These are phyloP conservation scores for Oasisia sp. DNA, from an alignment of 2,888 invertebrate genomes.

Conservation along the genomic window DNA sequence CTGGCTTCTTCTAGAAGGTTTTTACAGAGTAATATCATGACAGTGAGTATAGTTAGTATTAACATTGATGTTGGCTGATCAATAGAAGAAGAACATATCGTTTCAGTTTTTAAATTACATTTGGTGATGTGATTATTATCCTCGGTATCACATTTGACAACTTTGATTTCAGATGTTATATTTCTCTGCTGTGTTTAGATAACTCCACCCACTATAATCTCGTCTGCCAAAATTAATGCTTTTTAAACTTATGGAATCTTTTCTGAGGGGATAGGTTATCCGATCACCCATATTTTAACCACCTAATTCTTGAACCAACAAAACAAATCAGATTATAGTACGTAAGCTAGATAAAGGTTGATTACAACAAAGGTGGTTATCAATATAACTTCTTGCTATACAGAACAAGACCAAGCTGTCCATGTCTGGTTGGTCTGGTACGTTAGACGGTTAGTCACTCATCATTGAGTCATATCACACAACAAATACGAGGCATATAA, in stretches of 20 bases:
- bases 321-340: background rate
- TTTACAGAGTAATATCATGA: background rate
- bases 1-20: no score
- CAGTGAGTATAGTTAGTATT: background rate
- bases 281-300: background rate
- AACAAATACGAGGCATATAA: background rate
- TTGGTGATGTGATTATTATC: background rate
- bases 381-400: background rate
- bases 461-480: no score
- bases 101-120: background rate
- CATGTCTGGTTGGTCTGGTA: background rate
- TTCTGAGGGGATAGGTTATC: no score
- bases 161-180: no score
- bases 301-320: background rate
- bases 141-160: no score
- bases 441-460: no score
- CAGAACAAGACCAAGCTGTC: background rate
- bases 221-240: no score
- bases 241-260: no score
- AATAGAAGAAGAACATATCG: no score
- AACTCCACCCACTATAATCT: background rate
- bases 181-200: background rate
- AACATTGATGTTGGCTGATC: no score
- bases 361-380: background rate
- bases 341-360: background rate